Conservation (phyloP, 2,113 vertebrate genomes). For the Sander vitreus region DNA sequence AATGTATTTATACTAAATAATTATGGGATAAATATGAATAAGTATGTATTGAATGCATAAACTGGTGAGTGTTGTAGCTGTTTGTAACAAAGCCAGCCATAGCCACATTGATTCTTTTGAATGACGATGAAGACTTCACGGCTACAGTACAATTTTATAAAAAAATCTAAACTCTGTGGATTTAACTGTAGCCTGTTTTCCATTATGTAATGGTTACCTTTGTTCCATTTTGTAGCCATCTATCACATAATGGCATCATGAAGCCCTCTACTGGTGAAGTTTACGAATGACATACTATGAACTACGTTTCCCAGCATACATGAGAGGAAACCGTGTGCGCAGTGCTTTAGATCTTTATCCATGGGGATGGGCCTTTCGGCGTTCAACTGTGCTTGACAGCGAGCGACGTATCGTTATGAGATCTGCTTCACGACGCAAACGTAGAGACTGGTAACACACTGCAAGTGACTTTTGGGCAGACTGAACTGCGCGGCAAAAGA, state of each 20-base stretch:
- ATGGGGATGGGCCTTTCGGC: not conserved
- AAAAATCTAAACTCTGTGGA: not conserved
- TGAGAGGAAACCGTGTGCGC: not conserved
- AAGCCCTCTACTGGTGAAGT: conserved; percentile 51
- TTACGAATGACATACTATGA: not conserved
- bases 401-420: not conserved
- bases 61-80: not conserved
- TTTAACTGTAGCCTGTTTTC: conserved; percentile 17
- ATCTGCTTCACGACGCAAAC: conserved; percentile 47
- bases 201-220: conserved; percentile 68
- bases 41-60: not conserved
- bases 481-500: conserved; percentile 86
- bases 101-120: not conserved
- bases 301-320: conserved; percentile 67
- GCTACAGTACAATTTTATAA: not conserved
- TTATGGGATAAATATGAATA: not conserved
- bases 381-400: not conserved
- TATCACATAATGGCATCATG: not conserved
- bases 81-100: conserved; percentile 1
- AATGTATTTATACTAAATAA: not conserved
- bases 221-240: conserved; percentile 25
- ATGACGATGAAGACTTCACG: not conserved
- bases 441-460: not conserved
- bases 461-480: conserved; percentile 43
- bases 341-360: not conserved